Evolutionary conservation across 2,888 invertebrate genomes (phyloP), one percentile per base, ranked within the genome.

Genomic region (Andrena hattorfiana): DNA sequence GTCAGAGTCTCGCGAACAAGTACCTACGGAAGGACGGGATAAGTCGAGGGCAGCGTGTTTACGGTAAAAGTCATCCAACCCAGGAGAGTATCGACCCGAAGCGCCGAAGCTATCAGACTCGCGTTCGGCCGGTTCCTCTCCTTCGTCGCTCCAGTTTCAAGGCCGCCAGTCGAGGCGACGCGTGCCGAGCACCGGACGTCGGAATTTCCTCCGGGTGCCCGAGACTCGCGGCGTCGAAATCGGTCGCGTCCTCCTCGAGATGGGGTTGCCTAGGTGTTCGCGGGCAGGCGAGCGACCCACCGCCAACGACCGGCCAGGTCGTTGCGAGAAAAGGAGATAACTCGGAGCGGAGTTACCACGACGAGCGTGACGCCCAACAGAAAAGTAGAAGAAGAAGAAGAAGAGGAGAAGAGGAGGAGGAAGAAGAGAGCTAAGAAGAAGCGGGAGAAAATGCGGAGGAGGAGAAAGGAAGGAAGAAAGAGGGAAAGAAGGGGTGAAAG

Each of bases 31-130:
- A 30, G 30, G n/a, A 28, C 4, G 60, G 28, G 8, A 48, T 4
- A 54, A 13, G 7, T 30, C 8, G 68, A 69, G 64, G 83, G 77
- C 77, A 76, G 63, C 70, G 66, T 82, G 82, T 85, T 85, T 85
- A 85, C 79, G 76, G 74, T 71, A 82, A 85, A 85, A 85, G 82
- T 85, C 85, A 80, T 85, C 85, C 82, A 83, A 78, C 85, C 66
- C 82, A 51, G 23, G 77, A 73, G 84, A 68, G 81, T 84, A 85
- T 85, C 85, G 85, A 85, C 85, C 85, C 76, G 77, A 68, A 81
- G 81, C 81, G 80, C 77, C 54, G 62, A 42, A 42, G 42, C 42
- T 42, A 42, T 42, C 42, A 42, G 42, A 42, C 35, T 26, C 20
- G 30, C 69, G 68, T 63, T 67, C 62, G 59, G 48, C 42, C 69